phyloP scores from a whole-genome alignment of 2,113 vertebrate species.

The Nettapus auritus region DNA sequence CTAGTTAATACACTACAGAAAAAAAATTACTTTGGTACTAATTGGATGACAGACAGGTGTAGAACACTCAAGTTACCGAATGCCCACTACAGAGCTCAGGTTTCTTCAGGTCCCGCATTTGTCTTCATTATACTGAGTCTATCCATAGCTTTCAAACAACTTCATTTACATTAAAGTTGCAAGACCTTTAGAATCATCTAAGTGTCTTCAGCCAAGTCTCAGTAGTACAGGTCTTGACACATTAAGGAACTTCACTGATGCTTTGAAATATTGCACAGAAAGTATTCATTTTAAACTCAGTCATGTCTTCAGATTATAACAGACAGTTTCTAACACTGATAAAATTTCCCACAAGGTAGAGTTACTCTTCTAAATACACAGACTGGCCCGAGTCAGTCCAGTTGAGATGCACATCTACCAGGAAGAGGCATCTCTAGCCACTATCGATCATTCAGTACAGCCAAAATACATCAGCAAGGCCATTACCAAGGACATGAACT shows the following conservation, averaged over 20 bases:
- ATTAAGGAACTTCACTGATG: background rate
- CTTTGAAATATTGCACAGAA: background rate
- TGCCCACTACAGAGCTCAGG: background rate
- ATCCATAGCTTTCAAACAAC: background rate
- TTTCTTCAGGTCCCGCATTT: background rate
- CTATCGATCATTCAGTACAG: background rate
- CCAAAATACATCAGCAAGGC: background rate
- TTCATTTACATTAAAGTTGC: background rate
- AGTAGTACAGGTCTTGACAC: background rate
- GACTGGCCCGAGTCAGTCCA: background rate
- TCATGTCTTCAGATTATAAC: background rate
- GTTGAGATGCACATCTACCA: background rate
- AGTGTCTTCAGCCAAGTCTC: background rate
- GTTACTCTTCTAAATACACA: background rate
- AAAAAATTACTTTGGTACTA: background rate
- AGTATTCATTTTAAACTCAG: background rate
- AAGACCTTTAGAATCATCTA: too few species aligned
- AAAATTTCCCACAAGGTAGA: background rate
- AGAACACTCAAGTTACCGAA: background rate
- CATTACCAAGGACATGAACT: rapidly evolving
- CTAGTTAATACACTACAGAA: background rate
- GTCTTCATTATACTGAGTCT: background rate
- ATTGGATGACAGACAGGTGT: background rate
- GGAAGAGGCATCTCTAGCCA: background rate
- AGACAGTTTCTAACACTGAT: background rate